Base-by-base conservation (phyloP, 2,797 vertebrate genomes). In the Limosa lapponica region DNA sequence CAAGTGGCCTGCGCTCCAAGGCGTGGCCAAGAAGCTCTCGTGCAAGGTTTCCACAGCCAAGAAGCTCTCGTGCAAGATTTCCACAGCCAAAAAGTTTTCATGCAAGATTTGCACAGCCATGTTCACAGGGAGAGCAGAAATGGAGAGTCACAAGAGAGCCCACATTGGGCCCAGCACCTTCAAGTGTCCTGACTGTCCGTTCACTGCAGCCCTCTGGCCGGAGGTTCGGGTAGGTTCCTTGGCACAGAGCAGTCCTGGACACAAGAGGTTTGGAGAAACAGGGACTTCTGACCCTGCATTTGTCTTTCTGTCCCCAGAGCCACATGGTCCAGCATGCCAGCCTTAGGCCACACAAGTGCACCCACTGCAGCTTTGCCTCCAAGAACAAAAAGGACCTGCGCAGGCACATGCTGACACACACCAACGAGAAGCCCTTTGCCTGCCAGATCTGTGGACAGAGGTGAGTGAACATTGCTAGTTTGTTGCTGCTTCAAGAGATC, bases 141-240 rank as follows among this genome's bases (percentile, higher is more conserved):
- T 99, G 99, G 99, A 99, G 96, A 99, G 99, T 98, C 99, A 99
- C 98, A 99, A 99, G 98, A 99, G 99, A 98, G 99, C 99, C 79
- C 99, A 99, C 52, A 74, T 99, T 13, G 99, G 99, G 97, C 98
- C 99, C 43, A 98, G 95, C 96, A 98, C 99, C n/a, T 99, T 99
- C 97, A 99, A 99, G 97, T 99, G 99, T 95, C 99, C 98, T 0
- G 99, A 99, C 96, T 99, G 99, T 96, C 98, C 98, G 2, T 99
- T 99, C 97, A 99, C 98, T 8, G 99, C 99, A 32, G 93, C 97
- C 9, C 98, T 99, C n/a, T 99, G 99, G 99, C 98, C 98, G 0
- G 99, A 99, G 27, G 99, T 99, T 85, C 99, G 99, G 98, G 99
- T 99, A 96, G 70, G 98, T 97, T 49, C 18, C 20, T 10, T 49